These are phyloP conservation scores for Macquaria ambigua DNA, from an alignment of 2,113 vertebrate species.

Conservation along the genomic window DNA sequence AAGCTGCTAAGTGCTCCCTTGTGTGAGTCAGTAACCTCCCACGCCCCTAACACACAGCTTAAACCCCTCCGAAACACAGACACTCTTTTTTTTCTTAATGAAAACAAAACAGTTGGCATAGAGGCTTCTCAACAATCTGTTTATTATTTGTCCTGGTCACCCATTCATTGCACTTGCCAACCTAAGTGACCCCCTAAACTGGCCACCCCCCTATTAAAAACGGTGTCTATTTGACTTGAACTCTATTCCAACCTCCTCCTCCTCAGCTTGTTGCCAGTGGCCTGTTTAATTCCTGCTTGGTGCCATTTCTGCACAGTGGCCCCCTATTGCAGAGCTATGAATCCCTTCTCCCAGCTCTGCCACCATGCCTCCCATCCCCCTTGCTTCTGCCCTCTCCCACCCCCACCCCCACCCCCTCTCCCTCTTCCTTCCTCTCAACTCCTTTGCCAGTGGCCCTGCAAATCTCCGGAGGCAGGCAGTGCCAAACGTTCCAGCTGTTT, in stretches of 20 bases:
- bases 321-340: conserved; percentile 59
- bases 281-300: conserved; percentile 67
- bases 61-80: conserved; percentile 38
- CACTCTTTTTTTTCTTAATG: not conserved
- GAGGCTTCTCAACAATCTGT: conserved; percentile 26
- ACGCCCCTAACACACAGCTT: conserved; percentile 24
- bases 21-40: conserved; percentile 43
- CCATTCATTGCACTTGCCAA: conserved; percentile 34
- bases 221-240: conserved; percentile 55
- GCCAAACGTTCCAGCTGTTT: conserved; percentile 79
- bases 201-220: conserved; percentile 34
- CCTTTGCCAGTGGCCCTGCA: conserved; percentile 66
- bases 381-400: conserved; percentile 1
- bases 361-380: conserved; percentile 7
- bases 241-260: conserved; percentile 57
- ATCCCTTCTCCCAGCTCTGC: conserved; percentile 35
- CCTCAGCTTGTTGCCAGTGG: conserved; percentile 62
- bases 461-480: conserved; percentile 69
- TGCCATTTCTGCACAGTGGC: conserved; percentile 67
- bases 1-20: conserved; percentile 43
- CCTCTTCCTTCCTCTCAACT: conserved; percentile 66
- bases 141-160: conserved; percentile 44
- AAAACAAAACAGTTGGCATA: conserved; percentile 50
- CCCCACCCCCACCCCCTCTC: not conserved
- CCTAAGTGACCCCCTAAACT: conserved; percentile 28